phyloP scores from a whole-genome alignment of 1,140 invertebrate genomes.

The Mycetomoellerius zeteki region DNA sequence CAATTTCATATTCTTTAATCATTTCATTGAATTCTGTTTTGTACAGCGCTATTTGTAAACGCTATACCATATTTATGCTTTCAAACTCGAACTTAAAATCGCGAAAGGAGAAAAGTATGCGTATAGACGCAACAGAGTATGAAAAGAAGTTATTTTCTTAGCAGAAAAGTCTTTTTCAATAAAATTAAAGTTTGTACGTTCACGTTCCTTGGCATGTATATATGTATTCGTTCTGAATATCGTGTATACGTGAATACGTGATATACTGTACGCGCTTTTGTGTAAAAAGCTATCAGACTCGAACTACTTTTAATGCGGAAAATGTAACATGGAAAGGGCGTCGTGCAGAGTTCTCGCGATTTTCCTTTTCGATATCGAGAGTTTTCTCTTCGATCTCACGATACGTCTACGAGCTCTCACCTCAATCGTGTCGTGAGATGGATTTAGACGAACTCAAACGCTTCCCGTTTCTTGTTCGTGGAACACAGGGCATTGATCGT shows the following conservation, averaged over 20 bases:
- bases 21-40: not conserved
- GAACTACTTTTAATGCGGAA: conserved; percentile 1
- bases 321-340: not conserved
- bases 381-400: conserved; percentile 2
- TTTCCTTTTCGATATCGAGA: conserved; percentile 8
- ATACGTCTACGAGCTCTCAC: not conserved
- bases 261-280: no score
- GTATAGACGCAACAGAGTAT: conserved; percentile 8
- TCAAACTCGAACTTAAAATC: not conserved
- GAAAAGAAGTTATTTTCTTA: conserved; percentile 31
- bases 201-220: not conserved
- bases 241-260: no score
- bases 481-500: conserved; percentile 54
- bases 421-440: conserved; percentile 8
- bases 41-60: not conserved
- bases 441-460: conserved; percentile 41
- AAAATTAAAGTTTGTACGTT: conserved; percentile 32
- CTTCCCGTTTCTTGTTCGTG: conserved; percentile 32
- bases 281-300: not conserved
- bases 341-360: not conserved
- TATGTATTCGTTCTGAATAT: not conserved
- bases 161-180: not conserved
- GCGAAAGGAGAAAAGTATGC: not conserved
- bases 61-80: not conserved
- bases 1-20: not conserved